Conservation (phyloP, 1,140 invertebrate species). For the Harpegnathos saltator region DNA sequence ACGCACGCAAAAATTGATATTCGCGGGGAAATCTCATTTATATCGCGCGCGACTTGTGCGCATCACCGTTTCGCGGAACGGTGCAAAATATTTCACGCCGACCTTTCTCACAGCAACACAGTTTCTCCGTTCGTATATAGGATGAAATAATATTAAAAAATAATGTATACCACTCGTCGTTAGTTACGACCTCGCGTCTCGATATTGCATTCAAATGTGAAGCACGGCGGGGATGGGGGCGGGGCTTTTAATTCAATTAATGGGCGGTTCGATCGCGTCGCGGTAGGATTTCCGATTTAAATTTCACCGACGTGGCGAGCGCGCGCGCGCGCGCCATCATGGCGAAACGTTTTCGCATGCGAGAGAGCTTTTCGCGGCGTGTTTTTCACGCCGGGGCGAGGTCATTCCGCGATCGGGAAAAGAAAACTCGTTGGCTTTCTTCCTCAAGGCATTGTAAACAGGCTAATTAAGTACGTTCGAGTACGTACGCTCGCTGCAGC, state of each 20-base stretch:
- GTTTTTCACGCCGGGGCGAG: conserved; percentile 8
- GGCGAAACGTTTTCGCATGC: neutral
- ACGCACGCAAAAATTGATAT: neutral
- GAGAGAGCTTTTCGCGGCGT: neutral
- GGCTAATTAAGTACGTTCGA: conserved; percentile 11
- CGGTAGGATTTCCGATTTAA: neutral
- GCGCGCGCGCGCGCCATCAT: neutral
- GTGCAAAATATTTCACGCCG: conserved; percentile 1
- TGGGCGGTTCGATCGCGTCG: neutral
- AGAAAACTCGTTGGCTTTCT: neutral
- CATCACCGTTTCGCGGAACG: neutral
- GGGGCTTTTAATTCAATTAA: conserved; percentile 27
- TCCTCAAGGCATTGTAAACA: neutral
- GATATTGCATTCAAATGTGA: neutral
- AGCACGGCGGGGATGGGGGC: too few relatives aligned
- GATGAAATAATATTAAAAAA: conserved; percentile 33
- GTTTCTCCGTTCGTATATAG: neutral
- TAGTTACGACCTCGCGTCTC: neutral
- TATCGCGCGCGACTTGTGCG: neutral
- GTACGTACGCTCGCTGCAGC: too few relatives aligned
- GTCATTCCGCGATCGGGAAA: neutral
- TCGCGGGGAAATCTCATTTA: conserved; percentile 1
- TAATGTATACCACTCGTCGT: neutral
- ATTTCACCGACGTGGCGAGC: neutral
- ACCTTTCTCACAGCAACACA: neutral